phyloP scores from a whole-genome alignment of 2,113 vertebrate genomes.

The Gila orcuttii region DNA sequence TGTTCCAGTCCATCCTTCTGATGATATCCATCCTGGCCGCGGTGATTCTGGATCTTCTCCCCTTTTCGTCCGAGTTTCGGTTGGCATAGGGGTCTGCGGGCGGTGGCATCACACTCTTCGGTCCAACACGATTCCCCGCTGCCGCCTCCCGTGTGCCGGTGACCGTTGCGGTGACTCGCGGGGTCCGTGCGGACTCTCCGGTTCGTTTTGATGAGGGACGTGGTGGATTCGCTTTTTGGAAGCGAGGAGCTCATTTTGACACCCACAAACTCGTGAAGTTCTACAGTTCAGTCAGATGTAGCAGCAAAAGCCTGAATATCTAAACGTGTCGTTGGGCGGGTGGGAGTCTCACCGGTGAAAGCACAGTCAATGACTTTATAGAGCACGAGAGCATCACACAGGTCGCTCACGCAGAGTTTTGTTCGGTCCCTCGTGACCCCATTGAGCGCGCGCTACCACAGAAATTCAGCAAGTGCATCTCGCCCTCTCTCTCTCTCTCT shows the following conservation, averaged over 20 bases:
- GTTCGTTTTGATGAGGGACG: constrained; percentile 80
- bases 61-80: constrained; percentile 70
- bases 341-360: background rate
- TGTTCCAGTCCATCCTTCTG: constrained; percentile 59
- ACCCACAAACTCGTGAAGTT: background rate
- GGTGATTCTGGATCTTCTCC: constrained; percentile 56
- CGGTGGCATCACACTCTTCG: constrained; percentile 82
- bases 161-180: constrained; percentile 57
- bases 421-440: constrained; percentile 53
- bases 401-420: constrained; percentile 25
- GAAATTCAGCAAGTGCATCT: constrained; percentile 28
- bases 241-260: constrained; percentile 84
- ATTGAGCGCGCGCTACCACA: constrained; percentile 39
- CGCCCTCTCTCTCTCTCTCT: background rate
- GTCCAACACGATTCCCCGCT: constrained; percentile 65
- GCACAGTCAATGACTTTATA: constrained; percentile 2
- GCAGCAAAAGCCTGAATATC: background rate
- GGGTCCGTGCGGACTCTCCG: constrained; percentile 61
- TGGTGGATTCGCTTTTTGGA: constrained; percentile 88
- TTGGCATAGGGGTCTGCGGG: constrained; percentile 88
- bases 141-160: constrained; percentile 62
- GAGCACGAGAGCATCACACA: constrained; percentile 6
- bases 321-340: background rate
- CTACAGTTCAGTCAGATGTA: background rate
- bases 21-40: constrained; percentile 58